Percentiles rank a stretch among this genome's conserved stretches.
Evolutionary conservation across 2,888 invertebrate genomes (phyloP).

Genomic region (Xylota segnis): DNA sequence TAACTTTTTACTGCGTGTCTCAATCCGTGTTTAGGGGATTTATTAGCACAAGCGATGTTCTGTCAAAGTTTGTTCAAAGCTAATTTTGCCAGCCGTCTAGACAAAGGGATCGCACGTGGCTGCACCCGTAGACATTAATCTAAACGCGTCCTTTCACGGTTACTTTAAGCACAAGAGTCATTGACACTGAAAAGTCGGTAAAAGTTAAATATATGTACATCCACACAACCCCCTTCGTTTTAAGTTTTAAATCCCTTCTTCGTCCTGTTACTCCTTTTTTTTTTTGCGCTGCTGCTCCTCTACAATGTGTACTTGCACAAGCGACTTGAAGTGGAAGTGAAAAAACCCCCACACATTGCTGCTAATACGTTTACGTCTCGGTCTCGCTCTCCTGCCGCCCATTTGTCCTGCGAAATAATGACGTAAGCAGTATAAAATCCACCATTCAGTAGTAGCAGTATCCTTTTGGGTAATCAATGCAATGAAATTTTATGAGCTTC

Average conservation of each 20-base stretch:
- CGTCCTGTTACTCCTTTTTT: neutral
- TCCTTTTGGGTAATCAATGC: conserved; percentile 75
- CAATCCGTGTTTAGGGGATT: neutral
- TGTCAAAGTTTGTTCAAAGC: neutral
- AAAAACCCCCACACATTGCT: neutral
- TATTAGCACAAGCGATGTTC: neutral
- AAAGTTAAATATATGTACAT: conserved; percentile 24
- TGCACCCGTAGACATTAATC: neutral
- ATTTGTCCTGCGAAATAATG: conserved; percentile 17
- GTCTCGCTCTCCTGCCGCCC: neutral
- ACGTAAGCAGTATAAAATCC: conserved; percentile 51
- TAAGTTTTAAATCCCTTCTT: conserved; percentile 19
- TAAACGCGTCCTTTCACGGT: conserved; percentile 40
- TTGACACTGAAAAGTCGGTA: conserved; percentile 37
- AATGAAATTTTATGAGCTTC: conserved; percentile 71
- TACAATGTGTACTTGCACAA: neutral
- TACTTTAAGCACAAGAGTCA: conserved; percentile 42
- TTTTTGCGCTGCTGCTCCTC: too few species aligned
- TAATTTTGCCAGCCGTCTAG: conserved; percentile 37
- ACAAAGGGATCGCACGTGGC: conserved; percentile 9
- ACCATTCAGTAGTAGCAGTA: conserved; percentile 15
- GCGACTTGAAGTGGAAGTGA: too few species aligned
- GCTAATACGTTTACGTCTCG: neutral
- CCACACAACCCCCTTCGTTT: neutral
- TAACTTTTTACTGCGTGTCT: neutral